Evolutionary conservation across 1,140 invertebrate species (phyloP).

Genomic region (Drosophila willistoni): DNA sequence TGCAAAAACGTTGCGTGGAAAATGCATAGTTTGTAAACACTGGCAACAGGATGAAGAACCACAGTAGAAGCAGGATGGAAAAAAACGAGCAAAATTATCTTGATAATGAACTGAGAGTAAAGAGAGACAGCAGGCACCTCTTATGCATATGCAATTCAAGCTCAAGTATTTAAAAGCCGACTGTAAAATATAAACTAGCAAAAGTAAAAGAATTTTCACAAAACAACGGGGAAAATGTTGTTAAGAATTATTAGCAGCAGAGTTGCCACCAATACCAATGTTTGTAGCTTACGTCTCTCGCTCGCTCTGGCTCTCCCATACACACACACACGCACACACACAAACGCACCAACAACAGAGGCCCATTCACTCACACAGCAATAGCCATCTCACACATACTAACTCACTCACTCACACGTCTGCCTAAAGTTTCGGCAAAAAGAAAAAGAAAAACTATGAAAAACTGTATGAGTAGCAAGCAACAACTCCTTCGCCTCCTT

Average conservation of each 20-base stretch:
- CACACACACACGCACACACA: conserved; percentile 20
- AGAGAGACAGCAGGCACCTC: background rate
- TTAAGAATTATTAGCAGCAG: conserved; percentile 51
- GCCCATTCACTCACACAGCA: conserved; percentile 17
- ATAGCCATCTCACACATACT: conserved; percentile 10
- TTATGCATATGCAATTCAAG: background rate
- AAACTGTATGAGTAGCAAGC: conserved; percentile 26
- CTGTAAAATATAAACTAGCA: conserved; percentile 48
- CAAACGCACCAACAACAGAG: conserved; percentile 19
- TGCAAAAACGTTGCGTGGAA: conserved; percentile 38
- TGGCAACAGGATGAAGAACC: conserved; percentile 17
- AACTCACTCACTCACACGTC: background rate
- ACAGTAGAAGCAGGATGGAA: conserved; percentile 31
- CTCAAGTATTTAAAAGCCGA: conserved; percentile 2
- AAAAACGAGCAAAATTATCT: background rate
- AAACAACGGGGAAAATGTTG: conserved; percentile 56
- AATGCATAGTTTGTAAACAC: conserved; percentile 47
- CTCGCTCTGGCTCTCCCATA: conserved; percentile 6
- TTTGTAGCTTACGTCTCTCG: conserved; percentile 29
- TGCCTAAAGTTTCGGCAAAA: conserved; percentile 25
- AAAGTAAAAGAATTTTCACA: conserved; percentile 56
- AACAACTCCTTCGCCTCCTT: conserved; percentile 3
- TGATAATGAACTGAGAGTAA: background rate
- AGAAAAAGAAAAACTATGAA: conserved; percentile 52
- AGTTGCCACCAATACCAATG: conserved; percentile 50